A percentile compares a stretch with the other conserved stretches of the same genome.
phyloP scores from a whole-genome alignment of 1,140 invertebrate genomes.

The Nephotettix cincticeps region DNA sequence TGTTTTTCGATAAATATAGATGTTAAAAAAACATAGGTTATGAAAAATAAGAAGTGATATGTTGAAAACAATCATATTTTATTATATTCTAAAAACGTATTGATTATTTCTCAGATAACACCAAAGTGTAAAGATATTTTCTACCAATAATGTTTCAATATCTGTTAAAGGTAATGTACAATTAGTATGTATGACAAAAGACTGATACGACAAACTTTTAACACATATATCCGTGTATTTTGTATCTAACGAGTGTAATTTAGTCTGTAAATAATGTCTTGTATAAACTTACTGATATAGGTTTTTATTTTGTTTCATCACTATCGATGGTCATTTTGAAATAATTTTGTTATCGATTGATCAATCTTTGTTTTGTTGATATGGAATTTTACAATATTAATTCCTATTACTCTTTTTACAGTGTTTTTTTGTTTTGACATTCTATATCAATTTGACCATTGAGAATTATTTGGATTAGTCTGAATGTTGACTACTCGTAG shows the following conservation, averaged over 20 bases:
- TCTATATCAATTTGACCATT: too few species aligned
- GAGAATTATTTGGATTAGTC: too few species aligned
- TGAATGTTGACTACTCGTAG: constrained; percentile 3
- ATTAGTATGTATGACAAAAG: constrained; percentile 14
- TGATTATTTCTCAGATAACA: constrained; percentile 2
- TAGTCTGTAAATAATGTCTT: constrained; percentile 17
- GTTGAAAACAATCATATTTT: constrained; percentile 5
- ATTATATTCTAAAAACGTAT: constrained; percentile 5
- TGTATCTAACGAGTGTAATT: constrained; percentile 14
- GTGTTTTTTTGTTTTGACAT: too few species aligned
- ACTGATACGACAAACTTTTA: constrained; percentile 16
- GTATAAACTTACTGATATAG: constrained; percentile 13
- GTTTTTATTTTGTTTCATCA: background rate
- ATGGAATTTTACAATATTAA: too few species aligned
- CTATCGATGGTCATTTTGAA: background rate
- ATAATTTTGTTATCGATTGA: too few species aligned
- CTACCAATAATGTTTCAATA: constrained; percentile 3
- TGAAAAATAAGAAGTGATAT: constrained; percentile 7
- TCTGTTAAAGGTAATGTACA: background rate
- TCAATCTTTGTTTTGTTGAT: too few species aligned
- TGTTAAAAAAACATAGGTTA: too few species aligned
- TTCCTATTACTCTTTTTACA: too few species aligned
- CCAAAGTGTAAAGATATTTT: constrained; percentile 19
- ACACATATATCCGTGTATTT: constrained; percentile 9
- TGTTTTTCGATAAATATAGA: too few species aligned